These are phyloP conservation scores for Halictus ligatus DNA, from an alignment of 2,888 invertebrate species.

Conservation along the genomic window DNA sequence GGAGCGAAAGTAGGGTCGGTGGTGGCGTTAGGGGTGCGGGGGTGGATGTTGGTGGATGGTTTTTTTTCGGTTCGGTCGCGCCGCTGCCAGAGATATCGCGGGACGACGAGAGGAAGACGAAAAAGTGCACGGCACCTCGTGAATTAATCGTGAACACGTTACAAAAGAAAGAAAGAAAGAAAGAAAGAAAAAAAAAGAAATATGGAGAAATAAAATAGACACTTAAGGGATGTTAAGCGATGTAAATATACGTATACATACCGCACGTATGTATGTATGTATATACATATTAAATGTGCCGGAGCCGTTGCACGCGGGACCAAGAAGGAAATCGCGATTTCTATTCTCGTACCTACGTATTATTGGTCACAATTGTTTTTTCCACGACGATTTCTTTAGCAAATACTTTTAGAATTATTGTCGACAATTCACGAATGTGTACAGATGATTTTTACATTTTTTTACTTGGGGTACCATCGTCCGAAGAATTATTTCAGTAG, in stretches of 20 bases:
- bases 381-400: neutral
- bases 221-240: constrained; percentile 59
- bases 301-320: neutral
- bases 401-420: neutral
- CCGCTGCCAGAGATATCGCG: constrained; percentile 38
- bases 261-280: constrained; percentile 11
- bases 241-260: constrained; percentile 58
- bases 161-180: neutral
- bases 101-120: neutral
- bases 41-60: neutral
- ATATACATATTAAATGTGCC: constrained; percentile 13
- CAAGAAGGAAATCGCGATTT: neutral
- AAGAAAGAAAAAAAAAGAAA: neutral
- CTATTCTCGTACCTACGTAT: neutral
- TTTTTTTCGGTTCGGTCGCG: constrained; percentile 35
- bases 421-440: neutral
- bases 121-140: constrained; percentile 40
- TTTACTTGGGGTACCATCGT: neutral
- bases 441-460: neutral
- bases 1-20: neutral
- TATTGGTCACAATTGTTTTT: neutral
- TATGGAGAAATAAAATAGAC: constrained; percentile 29
- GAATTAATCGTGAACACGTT: constrained; percentile 52
- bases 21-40: neutral
- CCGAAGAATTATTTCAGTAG: neutral